A percentile compares a stretch with the other conserved stretches of the same genome.
Conservation (phyloP, 2,113 vertebrate genomes). For the Hippoglossus stenolepis region DNA sequence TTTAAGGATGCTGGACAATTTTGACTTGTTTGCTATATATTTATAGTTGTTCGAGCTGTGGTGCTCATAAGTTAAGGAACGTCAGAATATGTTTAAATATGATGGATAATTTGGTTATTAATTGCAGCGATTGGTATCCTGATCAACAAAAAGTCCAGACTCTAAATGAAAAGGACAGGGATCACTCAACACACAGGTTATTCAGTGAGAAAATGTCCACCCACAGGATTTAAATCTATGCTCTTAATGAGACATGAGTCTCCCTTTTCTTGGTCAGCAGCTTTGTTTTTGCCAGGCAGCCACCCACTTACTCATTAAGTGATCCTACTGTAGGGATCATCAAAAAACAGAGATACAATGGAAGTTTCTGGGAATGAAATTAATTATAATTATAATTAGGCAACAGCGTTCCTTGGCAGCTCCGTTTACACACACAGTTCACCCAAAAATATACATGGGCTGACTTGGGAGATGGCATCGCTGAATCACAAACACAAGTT, state of each 20-base stretch:
- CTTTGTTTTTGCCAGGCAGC: slow-evolving; percentile 70
- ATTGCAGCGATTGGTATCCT: not conserved
- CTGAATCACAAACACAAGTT: slow-evolving; percentile 18
- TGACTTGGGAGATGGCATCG: slow-evolving; percentile 9
- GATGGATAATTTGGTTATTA: slow-evolving; percentile 1
- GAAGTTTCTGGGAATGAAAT: slow-evolving; percentile 45
- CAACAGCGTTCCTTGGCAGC: slow-evolving; percentile 13
- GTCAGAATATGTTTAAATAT: not conserved
- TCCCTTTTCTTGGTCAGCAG: slow-evolving; percentile 69
- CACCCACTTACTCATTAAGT: slow-evolving; percentile 69
- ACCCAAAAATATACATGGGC: slow-evolving; percentile 31
- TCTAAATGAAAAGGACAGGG: slow-evolving; percentile 10
- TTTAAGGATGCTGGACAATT: not conserved
- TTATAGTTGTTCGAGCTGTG: not conserved
- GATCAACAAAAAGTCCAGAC: slow-evolving; percentile 4
- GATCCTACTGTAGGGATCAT: slow-evolving; percentile 63
- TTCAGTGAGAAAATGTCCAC: slow-evolving; percentile 41
- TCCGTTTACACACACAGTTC: slow-evolving; percentile 29
- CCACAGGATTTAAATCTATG: slow-evolving; percentile 35
- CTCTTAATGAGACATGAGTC: slow-evolving; percentile 41
- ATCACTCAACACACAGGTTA: slow-evolving; percentile 9
- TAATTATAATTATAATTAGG: slow-evolving; percentile 33
- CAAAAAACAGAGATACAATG: slow-evolving; percentile 41
- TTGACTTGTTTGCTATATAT: not conserved
- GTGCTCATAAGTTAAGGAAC: not conserved